Evolutionary conservation across 2,888 invertebrate genomes (phyloP).

Genomic region (Ectobius pallidus): DNA sequence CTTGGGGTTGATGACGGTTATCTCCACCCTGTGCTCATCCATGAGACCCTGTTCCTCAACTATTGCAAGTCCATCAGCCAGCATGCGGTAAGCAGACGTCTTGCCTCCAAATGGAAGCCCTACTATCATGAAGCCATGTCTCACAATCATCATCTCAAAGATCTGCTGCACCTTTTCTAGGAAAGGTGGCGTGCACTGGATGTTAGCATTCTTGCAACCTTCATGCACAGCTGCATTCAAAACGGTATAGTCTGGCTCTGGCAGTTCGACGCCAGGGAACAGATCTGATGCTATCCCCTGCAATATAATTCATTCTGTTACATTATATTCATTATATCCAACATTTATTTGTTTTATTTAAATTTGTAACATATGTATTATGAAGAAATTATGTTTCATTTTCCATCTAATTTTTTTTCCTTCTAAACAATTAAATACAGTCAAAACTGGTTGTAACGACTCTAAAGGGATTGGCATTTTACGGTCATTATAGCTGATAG

Average conservation of each 20-base stretch:
- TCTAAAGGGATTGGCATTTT: too few relatives aligned
- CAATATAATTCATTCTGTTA: conserved; percentile 50
- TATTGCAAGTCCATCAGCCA: conserved; percentile 80
- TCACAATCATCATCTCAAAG: conserved; percentile 93
- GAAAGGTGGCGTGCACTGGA: conserved; percentile 85
- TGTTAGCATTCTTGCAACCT: conserved; percentile 72
- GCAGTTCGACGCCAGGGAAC: conserved; percentile 84
- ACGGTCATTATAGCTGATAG: too few relatives aligned
- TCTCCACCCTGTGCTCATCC: conserved; percentile 78
- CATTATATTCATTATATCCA: too few relatives aligned
- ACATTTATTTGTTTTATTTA: too few relatives aligned
- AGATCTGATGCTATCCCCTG: conserved; percentile 91
- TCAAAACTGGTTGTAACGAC: too few relatives aligned
- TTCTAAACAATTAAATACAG: too few relatives aligned
- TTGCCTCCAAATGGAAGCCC: conserved; percentile 94
- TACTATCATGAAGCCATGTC: conserved; percentile 94
- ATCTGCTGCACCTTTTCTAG: conserved; percentile 88
- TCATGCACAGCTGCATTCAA: conserved; percentile 69
- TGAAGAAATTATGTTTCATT: too few relatives aligned
- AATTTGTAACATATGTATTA: too few relatives aligned
- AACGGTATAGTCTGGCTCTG: conserved; percentile 77
- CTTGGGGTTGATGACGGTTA: conserved; percentile 89
- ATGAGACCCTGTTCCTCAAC: conserved; percentile 77
- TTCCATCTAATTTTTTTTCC: too few relatives aligned
- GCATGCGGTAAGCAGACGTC: conserved; percentile 80